Conservation (phyloP, 1,140 invertebrate species). For the Ladona fulva region DNA sequence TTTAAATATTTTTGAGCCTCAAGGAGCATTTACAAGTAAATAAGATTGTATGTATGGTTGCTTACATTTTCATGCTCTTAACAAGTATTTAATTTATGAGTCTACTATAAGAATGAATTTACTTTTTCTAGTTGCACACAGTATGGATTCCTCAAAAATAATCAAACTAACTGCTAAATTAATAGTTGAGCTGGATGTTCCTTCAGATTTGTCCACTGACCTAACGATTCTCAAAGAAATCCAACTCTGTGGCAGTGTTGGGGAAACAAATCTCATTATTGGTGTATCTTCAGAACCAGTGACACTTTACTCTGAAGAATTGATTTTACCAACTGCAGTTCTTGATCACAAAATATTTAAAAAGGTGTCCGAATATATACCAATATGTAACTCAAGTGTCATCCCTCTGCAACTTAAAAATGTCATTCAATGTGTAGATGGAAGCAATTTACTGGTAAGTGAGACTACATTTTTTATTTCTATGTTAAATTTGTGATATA, state of each 20-base stretch:
- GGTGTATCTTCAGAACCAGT: neutral
- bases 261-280: neutral
- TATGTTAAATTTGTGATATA: too few relatives aligned
- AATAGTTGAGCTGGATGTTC: neutral
- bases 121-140: too few relatives aligned
- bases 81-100: too few relatives aligned
- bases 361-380: neutral
- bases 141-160: neutral
- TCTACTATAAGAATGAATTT: too few relatives aligned
- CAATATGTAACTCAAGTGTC: neutral
- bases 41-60: too few relatives aligned
- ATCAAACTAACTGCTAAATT: neutral
- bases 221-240: neutral
- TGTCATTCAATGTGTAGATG: too few relatives aligned
- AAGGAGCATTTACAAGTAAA: too few relatives aligned
- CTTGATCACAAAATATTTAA: neutral
- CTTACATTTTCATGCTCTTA: too few relatives aligned
- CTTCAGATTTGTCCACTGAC: neutral
- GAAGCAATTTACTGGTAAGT: too few relatives aligned
- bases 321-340: too few relatives aligned
- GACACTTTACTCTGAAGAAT: neutral
- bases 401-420: neutral
- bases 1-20: too few relatives aligned
- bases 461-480: too few relatives aligned
- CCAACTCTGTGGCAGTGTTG: neutral